A percentile compares a stretch with the other conserved stretches of the same genome.
Evolutionary conservation across 1,140 invertebrate genomes (phyloP).

Genomic region (Neoseiulus cucumeris): DNA sequence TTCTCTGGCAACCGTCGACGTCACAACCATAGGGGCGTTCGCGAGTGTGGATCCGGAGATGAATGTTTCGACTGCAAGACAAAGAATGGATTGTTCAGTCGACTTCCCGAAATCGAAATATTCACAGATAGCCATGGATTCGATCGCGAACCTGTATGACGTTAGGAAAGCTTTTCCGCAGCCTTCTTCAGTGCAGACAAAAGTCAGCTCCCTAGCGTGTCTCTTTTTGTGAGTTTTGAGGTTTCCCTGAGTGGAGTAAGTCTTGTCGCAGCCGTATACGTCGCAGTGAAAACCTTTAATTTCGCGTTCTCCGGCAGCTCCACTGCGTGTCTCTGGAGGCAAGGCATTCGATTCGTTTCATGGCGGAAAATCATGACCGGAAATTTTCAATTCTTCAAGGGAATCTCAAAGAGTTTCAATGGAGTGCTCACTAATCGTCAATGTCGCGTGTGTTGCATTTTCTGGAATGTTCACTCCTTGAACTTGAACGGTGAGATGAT

Average conservation of each 20-base stretch:
- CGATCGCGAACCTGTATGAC: conserved; percentile 28
- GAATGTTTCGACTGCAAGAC: conserved; percentile 76
- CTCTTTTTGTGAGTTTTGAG: conserved; percentile 85
- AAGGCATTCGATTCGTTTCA: neutral
- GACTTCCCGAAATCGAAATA: neutral
- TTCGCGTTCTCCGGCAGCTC: conserved; percentile 40
- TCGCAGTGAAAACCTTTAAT: conserved; percentile 59
- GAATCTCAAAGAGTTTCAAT: neutral
- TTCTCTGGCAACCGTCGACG: conserved; percentile 52
- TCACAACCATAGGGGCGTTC: conserved; percentile 62
- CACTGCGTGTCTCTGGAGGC: conserved; percentile 35
- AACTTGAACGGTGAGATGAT: neutral
- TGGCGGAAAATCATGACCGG: neutral
- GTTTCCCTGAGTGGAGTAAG: conserved; percentile 83
- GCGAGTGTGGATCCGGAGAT: conserved; percentile 82
- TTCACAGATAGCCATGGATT: neutral
- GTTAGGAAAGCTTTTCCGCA: conserved; percentile 86
- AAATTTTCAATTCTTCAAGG: neutral
- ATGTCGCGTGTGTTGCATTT: conserved; percentile 42
- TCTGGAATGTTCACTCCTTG: conserved; percentile 30
- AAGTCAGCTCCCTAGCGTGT: conserved; percentile 83
- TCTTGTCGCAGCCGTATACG: conserved; percentile 65
- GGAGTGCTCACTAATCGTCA: conserved; percentile 32
- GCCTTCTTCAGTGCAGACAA: conserved; percentile 61
- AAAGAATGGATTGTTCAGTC: neutral